A percentile compares a stretch with the other conserved stretches of the same genome.
These are phyloP conservation scores for Brotula barbata DNA, from an alignment of 2,797 vertebrate genomes.

Conservation along the genomic window DNA sequence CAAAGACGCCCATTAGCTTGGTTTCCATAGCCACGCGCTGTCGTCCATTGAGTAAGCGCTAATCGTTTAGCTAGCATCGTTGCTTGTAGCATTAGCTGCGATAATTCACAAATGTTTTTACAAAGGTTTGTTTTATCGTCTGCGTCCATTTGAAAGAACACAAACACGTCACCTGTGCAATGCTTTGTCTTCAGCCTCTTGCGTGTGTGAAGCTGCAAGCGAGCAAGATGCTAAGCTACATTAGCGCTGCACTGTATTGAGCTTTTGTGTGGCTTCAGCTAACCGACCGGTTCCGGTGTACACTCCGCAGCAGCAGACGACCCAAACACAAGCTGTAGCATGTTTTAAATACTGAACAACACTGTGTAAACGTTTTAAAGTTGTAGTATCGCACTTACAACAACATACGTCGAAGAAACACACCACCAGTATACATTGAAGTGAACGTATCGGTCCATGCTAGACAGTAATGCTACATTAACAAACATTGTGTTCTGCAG, in stretches of 20 bases:
- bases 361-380: too few relatives aligned
- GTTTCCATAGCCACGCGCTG: slow-evolving; percentile 66
- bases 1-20: background rate
- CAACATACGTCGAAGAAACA: too few relatives aligned
- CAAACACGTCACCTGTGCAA: accelerated
- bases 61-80: background rate
- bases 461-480: too few relatives aligned
- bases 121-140: accelerated
- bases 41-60: slow-evolving; percentile 28
- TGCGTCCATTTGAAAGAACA: accelerated
- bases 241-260: background rate
- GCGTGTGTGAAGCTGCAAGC: background rate
- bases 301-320: accelerated
- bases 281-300: background rate
- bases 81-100: background rate
- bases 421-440: too few relatives aligned
- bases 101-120: too few relatives aligned
- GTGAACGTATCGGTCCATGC: too few relatives aligned
- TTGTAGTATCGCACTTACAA: too few relatives aligned
- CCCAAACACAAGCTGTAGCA: too few relatives aligned
- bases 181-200: accelerated
- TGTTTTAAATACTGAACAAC: too few relatives aligned
- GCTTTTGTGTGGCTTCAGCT: slow-evolving; percentile 52
- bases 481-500: too few relatives aligned
- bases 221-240: slow-evolving; percentile 29